Conservation (phyloP, 2,113 vertebrate species). For the Neolamprologus kungweensis region DNA sequence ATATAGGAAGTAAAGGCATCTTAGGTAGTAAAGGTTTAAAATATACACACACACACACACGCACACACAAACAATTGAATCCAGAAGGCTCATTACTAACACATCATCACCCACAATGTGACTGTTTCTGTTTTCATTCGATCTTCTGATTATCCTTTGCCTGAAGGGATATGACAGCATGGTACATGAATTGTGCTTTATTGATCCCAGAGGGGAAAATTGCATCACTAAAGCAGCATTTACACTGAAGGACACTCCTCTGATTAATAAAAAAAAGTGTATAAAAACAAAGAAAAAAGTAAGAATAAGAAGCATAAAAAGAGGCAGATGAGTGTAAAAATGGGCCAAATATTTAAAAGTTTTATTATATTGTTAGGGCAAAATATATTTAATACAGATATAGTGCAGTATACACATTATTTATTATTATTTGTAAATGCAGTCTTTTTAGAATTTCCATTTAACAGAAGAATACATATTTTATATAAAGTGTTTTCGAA, state of each 20-base stretch:
- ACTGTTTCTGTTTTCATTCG: background rate
- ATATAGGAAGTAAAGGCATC: background rate
- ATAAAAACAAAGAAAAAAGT: background rate
- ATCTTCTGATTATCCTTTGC: background rate
- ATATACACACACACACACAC: background rate
- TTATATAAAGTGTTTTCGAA: background rate
- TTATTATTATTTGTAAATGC: background rate
- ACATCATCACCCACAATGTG: background rate
- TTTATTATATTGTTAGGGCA: background rate
- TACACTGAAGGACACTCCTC: background rate
- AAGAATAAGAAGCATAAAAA: background rate
- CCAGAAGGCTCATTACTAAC: background rate
- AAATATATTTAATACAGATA: background rate
- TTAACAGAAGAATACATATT: background rate
- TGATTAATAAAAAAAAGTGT: background rate
- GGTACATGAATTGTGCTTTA: background rate
- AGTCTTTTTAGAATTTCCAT: background rate
- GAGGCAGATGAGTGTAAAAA: background rate
- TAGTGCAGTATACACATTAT: background rate
- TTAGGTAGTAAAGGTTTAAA: background rate
- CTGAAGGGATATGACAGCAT: background rate
- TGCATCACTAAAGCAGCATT: background rate
- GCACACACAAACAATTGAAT: background rate
- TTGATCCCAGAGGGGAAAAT: background rate
- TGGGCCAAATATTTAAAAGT: background rate